Percentiles rank a stretch among this genome's conserved stretches.
Evolutionary conservation across 2,797 vertebrate species (phyloP).

Genomic region (Uromys caudimaculatus): DNA sequence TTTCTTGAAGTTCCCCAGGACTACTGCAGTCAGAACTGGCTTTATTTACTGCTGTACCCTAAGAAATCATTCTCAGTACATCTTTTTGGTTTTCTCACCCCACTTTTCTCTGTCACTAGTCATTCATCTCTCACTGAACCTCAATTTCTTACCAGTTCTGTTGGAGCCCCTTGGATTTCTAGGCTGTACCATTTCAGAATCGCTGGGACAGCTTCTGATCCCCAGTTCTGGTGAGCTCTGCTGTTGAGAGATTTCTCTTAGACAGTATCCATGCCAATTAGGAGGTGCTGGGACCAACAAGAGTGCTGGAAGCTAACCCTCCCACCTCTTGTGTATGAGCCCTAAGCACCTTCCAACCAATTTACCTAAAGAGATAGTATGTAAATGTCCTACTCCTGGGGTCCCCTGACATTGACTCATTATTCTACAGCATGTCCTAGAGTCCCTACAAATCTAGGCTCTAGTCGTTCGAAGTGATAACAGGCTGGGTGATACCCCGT

Average conservation of each 20-base stretch:
- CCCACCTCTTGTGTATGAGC: no score
- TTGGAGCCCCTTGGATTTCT: no score
- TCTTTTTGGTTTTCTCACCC: not conserved
- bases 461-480: no score
- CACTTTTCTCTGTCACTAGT: not conserved
- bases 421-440: not conserved
- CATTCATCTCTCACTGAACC: not conserved
- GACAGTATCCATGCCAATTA: not conserved
- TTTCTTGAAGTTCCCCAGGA: not conserved
- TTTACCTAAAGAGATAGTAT: not conserved
- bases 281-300: not conserved
- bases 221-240: accelerated
- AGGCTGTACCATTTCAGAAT: not conserved
- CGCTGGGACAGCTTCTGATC: not conserved
- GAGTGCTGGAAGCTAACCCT: not conserved
- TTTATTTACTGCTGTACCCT: not conserved
- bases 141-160: accelerated
- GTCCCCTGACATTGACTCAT: not conserved
- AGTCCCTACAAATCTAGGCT: not conserved
- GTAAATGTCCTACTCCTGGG: not conserved
- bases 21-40: not conserved
- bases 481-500: accelerated
- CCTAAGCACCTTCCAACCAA: not conserved
- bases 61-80: accelerated
- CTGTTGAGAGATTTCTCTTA: not conserved